These are phyloP conservation scores for Microcebus jonahi DNA, from an alignment of 2,113 vertebrate species.

Conservation along the genomic window DNA sequence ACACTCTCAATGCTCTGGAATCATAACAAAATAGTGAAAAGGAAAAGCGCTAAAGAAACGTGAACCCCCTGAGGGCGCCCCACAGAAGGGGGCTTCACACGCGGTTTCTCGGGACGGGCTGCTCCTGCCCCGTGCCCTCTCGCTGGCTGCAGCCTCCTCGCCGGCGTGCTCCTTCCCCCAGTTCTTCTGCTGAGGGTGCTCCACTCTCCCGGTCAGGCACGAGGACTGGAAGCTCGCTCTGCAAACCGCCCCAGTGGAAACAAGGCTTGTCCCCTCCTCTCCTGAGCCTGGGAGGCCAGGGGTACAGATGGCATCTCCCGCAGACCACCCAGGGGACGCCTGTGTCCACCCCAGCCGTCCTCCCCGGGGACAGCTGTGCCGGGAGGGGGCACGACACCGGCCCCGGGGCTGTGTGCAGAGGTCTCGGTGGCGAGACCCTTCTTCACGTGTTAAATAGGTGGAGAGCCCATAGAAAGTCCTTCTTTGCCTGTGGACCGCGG, in stretches of 20 bases:
- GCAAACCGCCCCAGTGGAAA: too few relatives aligned
- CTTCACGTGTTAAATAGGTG: rapidly evolving
- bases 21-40: neutral
- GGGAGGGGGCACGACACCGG: rapidly evolving
- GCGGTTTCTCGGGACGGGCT: rapidly evolving
- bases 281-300: neutral
- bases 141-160: too few relatives aligned
- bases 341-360: too few relatives aligned
- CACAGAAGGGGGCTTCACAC: rapidly evolving
- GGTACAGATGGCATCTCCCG: neutral
- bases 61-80: rapidly evolving
- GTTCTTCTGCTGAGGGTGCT: neutral
- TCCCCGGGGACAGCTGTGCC: neutral
- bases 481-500: rapidly evolving
- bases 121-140: neutral
- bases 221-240: too few relatives aligned
- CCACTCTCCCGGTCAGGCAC: neutral
- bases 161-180: neutral
- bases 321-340: rapidly evolving
- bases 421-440: rapidly evolving
- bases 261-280: too few relatives aligned
- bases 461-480: rapidly evolving
- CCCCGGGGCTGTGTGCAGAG: neutral
- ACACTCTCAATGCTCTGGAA: neutral
- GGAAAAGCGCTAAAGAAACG: too few relatives aligned